Percentiles rank a stretch among this genome's conserved stretches.
These are phyloP conservation scores for Margarornis squamiger DNA, from an alignment of 2,797 vertebrate species.

Conservation along the genomic window DNA sequence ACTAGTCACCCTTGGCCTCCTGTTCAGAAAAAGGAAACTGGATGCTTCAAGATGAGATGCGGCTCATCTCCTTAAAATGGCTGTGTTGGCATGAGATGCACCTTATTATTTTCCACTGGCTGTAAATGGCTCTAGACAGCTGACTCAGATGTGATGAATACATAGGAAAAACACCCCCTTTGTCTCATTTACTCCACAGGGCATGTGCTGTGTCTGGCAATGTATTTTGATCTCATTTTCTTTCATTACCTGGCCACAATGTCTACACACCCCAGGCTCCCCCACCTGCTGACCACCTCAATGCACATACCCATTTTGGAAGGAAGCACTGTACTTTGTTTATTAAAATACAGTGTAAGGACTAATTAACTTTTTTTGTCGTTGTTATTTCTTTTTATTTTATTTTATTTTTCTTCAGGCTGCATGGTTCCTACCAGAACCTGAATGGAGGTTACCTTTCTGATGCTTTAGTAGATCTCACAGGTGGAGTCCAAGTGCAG, in stretches of 20 bases:
- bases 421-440: slow-evolving; percentile 86
- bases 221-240: not conserved
- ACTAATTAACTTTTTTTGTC: not conserved
- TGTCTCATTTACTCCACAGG: not conserved
- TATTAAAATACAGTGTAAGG: not conserved
- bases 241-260: not conserved
- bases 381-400: no score
- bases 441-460: slow-evolving; percentile 81
- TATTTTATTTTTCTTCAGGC: slow-evolving; percentile 53
- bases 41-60: not conserved
- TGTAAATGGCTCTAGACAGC: not conserved
- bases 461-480: slow-evolving; percentile 89
- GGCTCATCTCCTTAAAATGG: not conserved
- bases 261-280: not conserved
- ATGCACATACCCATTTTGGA: not conserved
- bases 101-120: not conserved
- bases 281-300: not conserved
- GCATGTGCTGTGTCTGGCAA: not conserved
- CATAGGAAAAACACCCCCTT: not conserved
- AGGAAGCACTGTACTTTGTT: not conserved
- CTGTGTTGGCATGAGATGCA: not conserved
- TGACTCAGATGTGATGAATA: not conserved
- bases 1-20: not conserved
- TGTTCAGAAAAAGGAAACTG: not conserved
- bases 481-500: slow-evolving; percentile 83